Base-by-base conservation (phyloP, 2,888 invertebrate species). In the Rotaria sp. region DNA sequence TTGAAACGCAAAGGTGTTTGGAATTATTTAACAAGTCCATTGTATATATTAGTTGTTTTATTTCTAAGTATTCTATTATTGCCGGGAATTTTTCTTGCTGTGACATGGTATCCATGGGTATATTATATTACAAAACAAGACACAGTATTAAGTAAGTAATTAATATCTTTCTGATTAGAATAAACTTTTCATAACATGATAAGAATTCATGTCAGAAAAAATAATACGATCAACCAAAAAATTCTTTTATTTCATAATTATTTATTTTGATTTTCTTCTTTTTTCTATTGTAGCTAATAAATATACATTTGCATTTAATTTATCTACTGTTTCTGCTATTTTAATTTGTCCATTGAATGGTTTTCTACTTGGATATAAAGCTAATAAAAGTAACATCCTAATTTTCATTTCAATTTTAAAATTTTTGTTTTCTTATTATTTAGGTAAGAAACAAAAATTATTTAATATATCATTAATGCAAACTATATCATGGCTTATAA, bases 291-390 rank as follows among this genome's bases (percentile, higher is more conserved):
- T 41, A 75, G 75, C 41, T 41, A 75, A 75, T 75, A 21, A 75
- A 41, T 75, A 75, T 45, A 75, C 75, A 30, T 75, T 75, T 75
- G 75, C 75, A 75, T 75, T 75, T 75, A 75, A 75, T 26, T 38
- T 75, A 41, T 75, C 75, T 10, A 75, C 75, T 41, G 3, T 75
- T 41, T 18, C 75, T 24, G 75, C 41, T 3, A 38, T 75, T 41
- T 11, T 41, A 41, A 75, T 75, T 41, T 75, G 75, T 75, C 75
- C 75, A 13, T 41, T 75, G 3, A 41, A 75, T 75, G 75, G 75
- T 41, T 50, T 50, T 18, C 50, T 50, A 50, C 50, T 50, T 50
- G 50, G 50, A 50, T 50, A 8, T 50, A 50, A 75, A 24, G 75
- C 75, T 75, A 26, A 24, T 21, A 75, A 26, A 41, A 75, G 75